Conservation (phyloP, 37 sponge, comb jelly and placozoan genomes). For the Axinella damicornis region DNA sequence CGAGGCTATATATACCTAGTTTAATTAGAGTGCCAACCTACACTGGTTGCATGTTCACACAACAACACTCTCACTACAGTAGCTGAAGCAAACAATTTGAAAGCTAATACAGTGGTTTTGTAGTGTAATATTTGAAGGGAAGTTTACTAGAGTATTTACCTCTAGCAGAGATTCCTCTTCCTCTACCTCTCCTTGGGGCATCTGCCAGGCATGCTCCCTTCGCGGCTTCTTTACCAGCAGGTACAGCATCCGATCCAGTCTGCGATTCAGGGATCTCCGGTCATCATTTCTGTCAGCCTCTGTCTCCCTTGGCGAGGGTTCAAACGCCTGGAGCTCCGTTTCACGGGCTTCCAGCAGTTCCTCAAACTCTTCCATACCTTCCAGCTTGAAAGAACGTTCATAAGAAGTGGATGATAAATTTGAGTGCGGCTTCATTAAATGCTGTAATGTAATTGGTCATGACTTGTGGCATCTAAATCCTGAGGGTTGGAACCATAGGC, state of each 20-base stretch:
- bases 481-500: too few relatives aligned
- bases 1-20: too few relatives aligned
- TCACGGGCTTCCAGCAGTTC: constrained; percentile 70
- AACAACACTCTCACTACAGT: too few relatives aligned
- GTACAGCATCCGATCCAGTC: constrained; percentile 74
- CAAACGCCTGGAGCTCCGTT: constrained; percentile 47
- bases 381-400: not conserved
- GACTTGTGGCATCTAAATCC: too few relatives aligned
- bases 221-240: constrained; percentile 75
- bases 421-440: too few relatives aligned
- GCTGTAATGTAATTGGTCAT: too few relatives aligned
- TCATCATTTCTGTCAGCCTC: constrained; percentile 59
- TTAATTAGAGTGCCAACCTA: too few relatives aligned
- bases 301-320: constrained; percentile 59
- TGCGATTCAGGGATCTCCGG: constrained; percentile 44
- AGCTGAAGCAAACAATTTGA: too few relatives aligned
- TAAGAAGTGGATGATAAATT: too few relatives aligned
- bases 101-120: too few relatives aligned
- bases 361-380: constrained; percentile 55
- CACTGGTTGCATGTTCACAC: too few relatives aligned
- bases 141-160: constrained; percentile 60
- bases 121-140: too few relatives aligned
- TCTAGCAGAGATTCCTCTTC: constrained; percentile 64
- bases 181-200: constrained; percentile 79
- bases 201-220: constrained; percentile 68